These are phyloP conservation scores for Acheta domesticus DNA, from an alignment of 2,888 invertebrate species.

Conservation along the genomic window DNA sequence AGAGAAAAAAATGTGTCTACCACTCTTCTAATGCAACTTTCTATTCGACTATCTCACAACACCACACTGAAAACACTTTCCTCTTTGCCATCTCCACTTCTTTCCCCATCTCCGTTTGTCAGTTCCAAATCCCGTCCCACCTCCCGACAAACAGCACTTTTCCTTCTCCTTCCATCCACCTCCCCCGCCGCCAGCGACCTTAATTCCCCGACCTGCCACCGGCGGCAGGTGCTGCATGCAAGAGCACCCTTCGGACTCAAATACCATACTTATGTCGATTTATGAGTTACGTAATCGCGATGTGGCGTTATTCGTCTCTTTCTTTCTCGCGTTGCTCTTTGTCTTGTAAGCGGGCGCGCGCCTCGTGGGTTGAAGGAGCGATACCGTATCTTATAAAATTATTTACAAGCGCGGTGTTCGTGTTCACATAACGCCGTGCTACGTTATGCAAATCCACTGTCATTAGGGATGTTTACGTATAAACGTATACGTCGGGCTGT, in stretches of 20 bases:
- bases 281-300: constrained; percentile 18
- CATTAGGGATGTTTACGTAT: constrained; percentile 3
- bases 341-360: neutral
- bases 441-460: constrained; percentile 6
- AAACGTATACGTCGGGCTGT: neutral
- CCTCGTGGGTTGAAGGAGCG: neutral
- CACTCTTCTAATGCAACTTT: no score
- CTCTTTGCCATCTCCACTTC: no score
- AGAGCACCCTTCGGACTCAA: neutral
- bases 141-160: no score
- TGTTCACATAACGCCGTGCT: neutral
- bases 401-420: constrained; percentile 3
- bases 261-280: constrained; percentile 7
- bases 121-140: no score
- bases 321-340: neutral
- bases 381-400: constrained; percentile 18
- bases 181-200: neutral
- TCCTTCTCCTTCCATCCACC: neutral
- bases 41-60: no score
- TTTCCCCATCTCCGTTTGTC: no score
- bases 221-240: neutral
- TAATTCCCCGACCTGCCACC: neutral
- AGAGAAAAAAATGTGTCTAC: no score
- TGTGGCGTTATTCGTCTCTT: neutral
- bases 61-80: no score